Conservation (phyloP, 2,888 invertebrate species). For the Phanerotoma sp. region DNA sequence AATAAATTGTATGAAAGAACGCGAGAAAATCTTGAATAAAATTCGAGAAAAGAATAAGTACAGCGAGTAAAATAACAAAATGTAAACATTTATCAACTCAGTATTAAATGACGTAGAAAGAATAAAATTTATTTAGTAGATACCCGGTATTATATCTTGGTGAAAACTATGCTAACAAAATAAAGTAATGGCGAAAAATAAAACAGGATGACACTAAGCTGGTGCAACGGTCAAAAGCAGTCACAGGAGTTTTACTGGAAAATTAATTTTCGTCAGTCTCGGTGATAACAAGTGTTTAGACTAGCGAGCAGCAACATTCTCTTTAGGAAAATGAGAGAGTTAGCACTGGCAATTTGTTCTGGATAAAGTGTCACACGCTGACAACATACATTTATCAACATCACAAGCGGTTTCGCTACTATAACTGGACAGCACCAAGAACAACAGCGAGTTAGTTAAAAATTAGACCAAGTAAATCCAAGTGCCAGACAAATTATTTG, state of each 20-base stretch:
- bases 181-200: background rate
- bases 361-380: constrained; percentile 5
- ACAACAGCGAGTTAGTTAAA: background rate
- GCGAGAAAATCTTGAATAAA: too few relatives aligned
- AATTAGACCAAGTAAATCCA: too few relatives aligned
- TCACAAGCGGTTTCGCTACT: constrained; percentile 12
- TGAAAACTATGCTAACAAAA: constrained; percentile 17
- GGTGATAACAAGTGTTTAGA: constrained; percentile 17
- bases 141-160: constrained; percentile 8
- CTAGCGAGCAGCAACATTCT: constrained; percentile 11
- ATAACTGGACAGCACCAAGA: constrained; percentile 12
- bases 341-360: constrained; percentile 15
- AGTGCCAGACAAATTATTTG: too few relatives aligned
- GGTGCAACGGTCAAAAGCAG: too few relatives aligned
- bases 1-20: too few relatives aligned
- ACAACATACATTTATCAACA: constrained; percentile 17
- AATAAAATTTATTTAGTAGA: too few relatives aligned
- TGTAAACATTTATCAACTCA: too few relatives aligned
- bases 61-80: too few relatives aligned
- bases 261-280: constrained; percentile 27
- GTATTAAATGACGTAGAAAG: too few relatives aligned
- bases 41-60: too few relatives aligned
- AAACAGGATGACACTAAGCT: constrained; percentile 2
- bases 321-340: constrained; percentile 10
- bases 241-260: constrained; percentile 7